Evolutionary conservation across 2,888 invertebrate species (phyloP).

Genomic region (Adela reaumurella): DNA sequence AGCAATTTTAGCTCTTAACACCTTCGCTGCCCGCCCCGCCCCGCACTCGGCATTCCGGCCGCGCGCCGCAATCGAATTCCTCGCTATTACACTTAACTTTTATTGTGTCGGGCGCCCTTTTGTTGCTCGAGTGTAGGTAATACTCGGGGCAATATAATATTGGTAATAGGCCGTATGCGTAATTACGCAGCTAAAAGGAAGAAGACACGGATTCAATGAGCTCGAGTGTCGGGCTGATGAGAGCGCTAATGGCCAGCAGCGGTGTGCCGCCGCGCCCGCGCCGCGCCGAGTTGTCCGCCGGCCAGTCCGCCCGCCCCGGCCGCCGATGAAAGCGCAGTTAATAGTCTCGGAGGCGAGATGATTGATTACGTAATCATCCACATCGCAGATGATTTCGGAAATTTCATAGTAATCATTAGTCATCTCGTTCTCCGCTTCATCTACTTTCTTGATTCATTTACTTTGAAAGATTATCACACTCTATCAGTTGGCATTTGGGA

Average conservation of each 20-base stretch:
- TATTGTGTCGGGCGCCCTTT: not conserved
- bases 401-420: slow-evolving; percentile 48
- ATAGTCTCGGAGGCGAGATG: slow-evolving; percentile 18
- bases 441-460: too few relatives aligned
- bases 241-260: not conserved
- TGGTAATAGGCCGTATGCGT: not conserved
- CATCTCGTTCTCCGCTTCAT: slow-evolving; percentile 15
- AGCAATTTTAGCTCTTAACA: not conserved
- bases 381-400: slow-evolving; percentile 39
- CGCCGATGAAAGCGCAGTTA: slow-evolving; percentile 37
- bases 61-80: not conserved
- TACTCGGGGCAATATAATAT: not conserved
- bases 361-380: slow-evolving; percentile 53
- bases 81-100: not conserved
- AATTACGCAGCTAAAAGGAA: not conserved
- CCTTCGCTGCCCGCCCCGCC: not conserved
- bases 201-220: not conserved
- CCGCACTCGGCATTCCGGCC: not conserved
- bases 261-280: too few relatives aligned
- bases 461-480: too few relatives aligned
- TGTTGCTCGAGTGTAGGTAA: not conserved
- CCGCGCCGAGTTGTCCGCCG: too few relatives aligned
- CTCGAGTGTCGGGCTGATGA: not conserved
- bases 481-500: too few relatives aligned
- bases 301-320: too few relatives aligned